Conservation (phyloP, 2,113 vertebrate genomes). For the Alces alces region DNA sequence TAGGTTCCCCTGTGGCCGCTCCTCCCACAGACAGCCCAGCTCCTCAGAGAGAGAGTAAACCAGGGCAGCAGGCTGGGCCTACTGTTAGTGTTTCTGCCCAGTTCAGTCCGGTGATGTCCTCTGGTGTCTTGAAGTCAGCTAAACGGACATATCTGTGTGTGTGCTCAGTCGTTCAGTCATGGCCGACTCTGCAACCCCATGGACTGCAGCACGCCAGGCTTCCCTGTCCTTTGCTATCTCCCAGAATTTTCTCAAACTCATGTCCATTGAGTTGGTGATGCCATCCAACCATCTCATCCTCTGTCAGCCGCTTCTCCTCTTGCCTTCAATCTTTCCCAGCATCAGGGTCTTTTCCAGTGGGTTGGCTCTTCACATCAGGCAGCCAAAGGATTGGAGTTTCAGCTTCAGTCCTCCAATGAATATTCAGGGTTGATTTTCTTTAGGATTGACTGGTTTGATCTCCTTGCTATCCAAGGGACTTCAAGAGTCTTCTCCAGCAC, state of each 20-base stretch:
- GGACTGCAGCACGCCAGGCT: not conserved
- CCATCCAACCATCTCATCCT: not conserved
- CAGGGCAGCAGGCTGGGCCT: not conserved
- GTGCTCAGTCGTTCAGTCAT: not conserved
- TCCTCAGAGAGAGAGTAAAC: rapidly evolving
- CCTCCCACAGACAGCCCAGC: not conserved
- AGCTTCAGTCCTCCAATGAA: not conserved
- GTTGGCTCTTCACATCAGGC: not conserved
- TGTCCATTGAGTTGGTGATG: not conserved
- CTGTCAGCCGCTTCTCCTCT: not conserved
- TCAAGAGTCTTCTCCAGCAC: not conserved
- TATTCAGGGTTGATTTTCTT: not conserved
- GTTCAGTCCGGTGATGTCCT: not conserved
- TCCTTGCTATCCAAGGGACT: not conserved
- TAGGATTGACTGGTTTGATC: not conserved
- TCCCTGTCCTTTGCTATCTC: not conserved
- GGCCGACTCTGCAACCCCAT: not conserved
- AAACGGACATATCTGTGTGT: not conserved
- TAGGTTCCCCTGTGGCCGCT: not conserved
- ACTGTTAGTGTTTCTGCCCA: not conserved
- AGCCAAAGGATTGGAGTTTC: not conserved
- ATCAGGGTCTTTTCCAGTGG: not conserved
- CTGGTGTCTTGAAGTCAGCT: not conserved
- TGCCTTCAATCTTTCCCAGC: not conserved
- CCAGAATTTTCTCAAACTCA: not conserved